These are phyloP conservation scores for Caracal caracal DNA, from an alignment of 2,113 vertebrate species.

Conservation along the genomic window DNA sequence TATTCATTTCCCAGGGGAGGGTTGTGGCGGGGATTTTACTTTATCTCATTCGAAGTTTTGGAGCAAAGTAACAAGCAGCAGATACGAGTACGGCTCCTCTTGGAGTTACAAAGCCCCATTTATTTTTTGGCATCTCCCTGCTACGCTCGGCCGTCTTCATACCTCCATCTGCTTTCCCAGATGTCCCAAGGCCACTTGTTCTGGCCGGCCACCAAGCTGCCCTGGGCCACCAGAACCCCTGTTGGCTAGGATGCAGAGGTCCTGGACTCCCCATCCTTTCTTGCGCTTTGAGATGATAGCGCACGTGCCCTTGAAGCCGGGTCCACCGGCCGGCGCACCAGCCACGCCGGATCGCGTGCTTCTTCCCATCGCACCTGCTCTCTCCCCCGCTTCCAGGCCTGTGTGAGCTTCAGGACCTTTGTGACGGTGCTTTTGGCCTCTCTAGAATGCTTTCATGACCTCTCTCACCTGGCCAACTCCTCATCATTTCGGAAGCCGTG, in stretches of 20 bases:
- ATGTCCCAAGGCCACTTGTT: background rate
- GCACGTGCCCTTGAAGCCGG: background rate
- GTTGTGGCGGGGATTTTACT: conserved; percentile 3
- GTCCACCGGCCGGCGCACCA: background rate
- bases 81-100: background rate
- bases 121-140: background rate
- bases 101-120: background rate
- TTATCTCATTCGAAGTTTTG: conserved; percentile 38
- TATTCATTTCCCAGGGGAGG: conserved; percentile 65
- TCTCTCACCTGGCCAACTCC: background rate
- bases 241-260: background rate
- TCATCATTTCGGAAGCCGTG: background rate
- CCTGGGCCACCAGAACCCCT: background rate
- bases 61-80: conserved; percentile 9
- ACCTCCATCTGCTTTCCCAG: background rate
- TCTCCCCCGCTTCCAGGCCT: background rate
- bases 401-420: background rate
- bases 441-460: background rate
- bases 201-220: background rate
- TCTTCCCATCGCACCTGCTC: background rate
- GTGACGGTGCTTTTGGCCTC: background rate
- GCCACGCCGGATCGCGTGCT: background rate
- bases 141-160: background rate
- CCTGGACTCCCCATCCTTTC: background rate
- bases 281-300: background rate